Percentiles rank a stretch among this genome's conserved stretches.
Conservation (phyloP, 2,888 invertebrate species). For the Oegoconia quadripuncta region DNA sequence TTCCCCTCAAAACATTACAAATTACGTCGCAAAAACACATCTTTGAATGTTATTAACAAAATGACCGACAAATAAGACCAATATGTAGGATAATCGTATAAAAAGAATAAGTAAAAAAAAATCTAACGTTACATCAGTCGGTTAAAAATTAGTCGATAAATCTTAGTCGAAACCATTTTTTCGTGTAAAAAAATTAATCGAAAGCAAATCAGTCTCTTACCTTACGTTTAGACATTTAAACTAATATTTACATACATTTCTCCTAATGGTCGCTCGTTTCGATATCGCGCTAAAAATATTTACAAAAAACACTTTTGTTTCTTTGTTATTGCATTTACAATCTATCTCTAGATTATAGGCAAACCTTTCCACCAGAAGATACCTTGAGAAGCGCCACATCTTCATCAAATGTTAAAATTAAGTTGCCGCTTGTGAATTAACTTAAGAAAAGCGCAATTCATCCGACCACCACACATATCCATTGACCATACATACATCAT, state of each 20-base stretch:
- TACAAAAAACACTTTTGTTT: conserved; percentile 11
- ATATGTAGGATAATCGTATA: conserved; percentile 20
- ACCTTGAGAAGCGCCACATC: no score
- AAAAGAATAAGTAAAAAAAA: conserved; percentile 33
- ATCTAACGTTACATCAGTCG: conserved; percentile 56
- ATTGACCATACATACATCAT: conserved; percentile 26
- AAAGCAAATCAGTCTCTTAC: conserved; percentile 76
- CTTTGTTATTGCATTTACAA: conserved; percentile 5
- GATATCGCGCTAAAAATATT: conserved; percentile 31
- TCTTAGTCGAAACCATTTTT: conserved; percentile 39
- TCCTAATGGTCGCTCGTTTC: conserved; percentile 22
- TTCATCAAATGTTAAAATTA: neutral
- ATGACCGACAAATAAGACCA: conserved; percentile 53
- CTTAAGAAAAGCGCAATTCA: conserved; percentile 6
- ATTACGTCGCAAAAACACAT: no score
- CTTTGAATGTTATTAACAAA: conserved; percentile 23
- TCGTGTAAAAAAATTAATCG: conserved; percentile 39
- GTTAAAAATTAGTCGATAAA: conserved; percentile 46
- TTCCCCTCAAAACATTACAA: no score
- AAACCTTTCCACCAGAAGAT: no score
- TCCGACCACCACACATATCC: no score
- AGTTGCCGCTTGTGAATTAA: neutral
- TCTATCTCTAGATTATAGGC: no score
- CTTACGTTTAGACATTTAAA: conserved; percentile 59
- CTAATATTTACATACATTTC: conserved; percentile 54